These are phyloP conservation scores for Drosophila ambigua DNA, from an alignment of 1,140 invertebrate species.

Conservation along the genomic window DNA sequence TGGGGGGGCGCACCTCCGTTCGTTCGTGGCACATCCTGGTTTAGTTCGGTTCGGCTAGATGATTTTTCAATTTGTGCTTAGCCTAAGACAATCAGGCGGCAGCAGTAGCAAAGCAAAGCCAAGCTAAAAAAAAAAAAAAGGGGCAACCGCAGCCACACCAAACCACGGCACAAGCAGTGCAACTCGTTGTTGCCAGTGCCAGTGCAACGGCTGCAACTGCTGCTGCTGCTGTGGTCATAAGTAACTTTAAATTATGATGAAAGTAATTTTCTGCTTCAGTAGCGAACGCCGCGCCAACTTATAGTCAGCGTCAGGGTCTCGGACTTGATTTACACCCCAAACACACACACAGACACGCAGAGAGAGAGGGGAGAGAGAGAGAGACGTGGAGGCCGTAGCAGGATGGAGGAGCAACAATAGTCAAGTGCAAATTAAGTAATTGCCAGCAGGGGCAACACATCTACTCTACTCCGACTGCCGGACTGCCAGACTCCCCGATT, in stretches of 20 bases:
- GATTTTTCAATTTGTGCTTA: constrained; percentile 75
- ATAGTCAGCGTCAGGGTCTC: constrained; percentile 29
- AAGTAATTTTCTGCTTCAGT: constrained; percentile 83
- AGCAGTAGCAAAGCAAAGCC: not conserved
- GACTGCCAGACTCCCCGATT: not conserved
- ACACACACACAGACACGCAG: not conserved
- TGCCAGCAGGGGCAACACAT: constrained; percentile 48
- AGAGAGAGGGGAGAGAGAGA: not conserved
- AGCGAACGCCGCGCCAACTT: constrained; percentile 62
- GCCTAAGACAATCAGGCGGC: constrained; percentile 58
- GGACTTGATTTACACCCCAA: constrained; percentile 17
- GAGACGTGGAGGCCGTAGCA: not conserved
- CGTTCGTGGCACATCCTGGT: constrained; percentile 47
- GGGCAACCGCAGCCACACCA: constrained; percentile 11
- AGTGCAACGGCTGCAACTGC: constrained; percentile 24
- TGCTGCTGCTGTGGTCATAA: constrained; percentile 67
- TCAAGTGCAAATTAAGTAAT: constrained; percentile 80
- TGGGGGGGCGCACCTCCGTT: constrained; percentile 9
- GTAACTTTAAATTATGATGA: constrained; percentile 83
- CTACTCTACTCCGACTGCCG: too few relatives aligned
- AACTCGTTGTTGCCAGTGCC: constrained; percentile 25
- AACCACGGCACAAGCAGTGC: not conserved
- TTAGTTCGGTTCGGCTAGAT: constrained; percentile 45
- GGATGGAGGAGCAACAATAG: constrained; percentile 29
- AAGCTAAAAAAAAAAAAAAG: not conserved